phyloP scores from a whole-genome alignment of 1,140 invertebrate species.

The Eciton burchellii region DNA sequence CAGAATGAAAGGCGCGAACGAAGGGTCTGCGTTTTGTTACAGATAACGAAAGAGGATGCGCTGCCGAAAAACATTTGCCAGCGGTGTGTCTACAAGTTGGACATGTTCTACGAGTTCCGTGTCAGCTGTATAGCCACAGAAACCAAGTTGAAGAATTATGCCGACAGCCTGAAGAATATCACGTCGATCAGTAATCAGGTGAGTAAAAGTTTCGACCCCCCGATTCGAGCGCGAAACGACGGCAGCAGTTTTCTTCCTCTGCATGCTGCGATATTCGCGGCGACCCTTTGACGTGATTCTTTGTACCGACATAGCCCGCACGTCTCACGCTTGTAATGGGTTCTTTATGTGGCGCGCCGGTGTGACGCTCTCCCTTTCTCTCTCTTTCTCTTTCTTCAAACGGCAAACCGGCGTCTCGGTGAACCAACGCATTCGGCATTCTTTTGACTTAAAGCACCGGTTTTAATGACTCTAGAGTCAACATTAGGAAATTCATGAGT shows the following conservation, averaged over 20 bases:
- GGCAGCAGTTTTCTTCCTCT: conserved; percentile 54
- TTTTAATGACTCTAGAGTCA: neutral
- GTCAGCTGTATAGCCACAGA: conserved; percentile 88
- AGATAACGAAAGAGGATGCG: conserved; percentile 90
- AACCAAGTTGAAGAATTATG: conserved; percentile 88
- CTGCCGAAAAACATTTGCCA: conserved; percentile 90
- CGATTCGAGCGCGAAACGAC: neutral
- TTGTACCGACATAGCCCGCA: conserved; percentile 55
- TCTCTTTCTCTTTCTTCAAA: conserved; percentile 17
- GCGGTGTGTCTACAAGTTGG: conserved; percentile 87
- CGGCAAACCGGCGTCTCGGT: neutral
- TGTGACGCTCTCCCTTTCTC: neutral
- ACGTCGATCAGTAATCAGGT: conserved; percentile 89
- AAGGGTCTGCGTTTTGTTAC: conserved; percentile 64
- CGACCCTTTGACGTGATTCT: conserved; percentile 56
- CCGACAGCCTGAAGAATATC: conserved; percentile 88
- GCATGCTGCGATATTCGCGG: conserved; percentile 46
- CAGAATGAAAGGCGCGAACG: neutral
- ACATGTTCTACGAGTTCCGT: conserved; percentile 89
- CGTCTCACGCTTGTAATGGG: conserved; percentile 57
- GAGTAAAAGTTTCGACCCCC: conserved; percentile 53
- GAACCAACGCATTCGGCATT: neutral
- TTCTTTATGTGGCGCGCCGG: conserved; percentile 32
- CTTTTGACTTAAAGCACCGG: neutral
- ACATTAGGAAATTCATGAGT: neutral